Conservation (phyloP, 2,797 vertebrate genomes). For the Argya squamiceps region DNA sequence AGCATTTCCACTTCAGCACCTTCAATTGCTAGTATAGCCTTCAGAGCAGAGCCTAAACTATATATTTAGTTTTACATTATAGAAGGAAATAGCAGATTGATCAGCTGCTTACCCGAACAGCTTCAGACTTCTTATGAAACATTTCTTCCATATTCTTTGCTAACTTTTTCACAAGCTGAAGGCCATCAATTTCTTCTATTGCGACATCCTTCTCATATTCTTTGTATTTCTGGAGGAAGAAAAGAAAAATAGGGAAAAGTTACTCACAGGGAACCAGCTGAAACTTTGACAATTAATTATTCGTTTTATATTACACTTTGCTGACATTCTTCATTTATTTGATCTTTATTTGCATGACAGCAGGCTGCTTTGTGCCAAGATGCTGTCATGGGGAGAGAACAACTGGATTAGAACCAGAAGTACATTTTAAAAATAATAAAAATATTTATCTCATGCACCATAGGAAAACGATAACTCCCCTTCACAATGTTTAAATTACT, state of each 20-base stretch:
- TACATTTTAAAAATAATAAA: neutral
- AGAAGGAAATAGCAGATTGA: neutral
- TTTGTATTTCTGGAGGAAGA: slow-evolving; percentile 91
- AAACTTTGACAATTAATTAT: neutral
- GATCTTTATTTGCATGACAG: neutral
- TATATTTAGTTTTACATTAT: neutral
- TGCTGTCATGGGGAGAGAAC: neutral
- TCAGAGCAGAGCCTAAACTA: neutral
- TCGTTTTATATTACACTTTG: neutral
- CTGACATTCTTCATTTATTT: neutral
- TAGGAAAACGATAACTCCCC: neutral
- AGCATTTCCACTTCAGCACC: neutral
- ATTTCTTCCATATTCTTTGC: slow-evolving; percentile 97
- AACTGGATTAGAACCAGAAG: neutral
- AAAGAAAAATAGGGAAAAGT: neutral
- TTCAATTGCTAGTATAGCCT: neutral
- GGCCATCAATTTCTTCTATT: slow-evolving; percentile 94
- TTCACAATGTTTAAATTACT: neutral
- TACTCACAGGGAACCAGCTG: neutral
- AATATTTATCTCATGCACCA: neutral
- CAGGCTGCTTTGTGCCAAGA: neutral
- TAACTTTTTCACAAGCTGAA: slow-evolving; percentile 92
- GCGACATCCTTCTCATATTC: slow-evolving; percentile 92
- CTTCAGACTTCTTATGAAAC: slow-evolving; percentile 96
- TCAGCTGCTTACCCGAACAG: slow-evolving; percentile 87